phyloP scores from a whole-genome alignment of 1,140 invertebrate species.

The Drosophila cardini region DNA sequence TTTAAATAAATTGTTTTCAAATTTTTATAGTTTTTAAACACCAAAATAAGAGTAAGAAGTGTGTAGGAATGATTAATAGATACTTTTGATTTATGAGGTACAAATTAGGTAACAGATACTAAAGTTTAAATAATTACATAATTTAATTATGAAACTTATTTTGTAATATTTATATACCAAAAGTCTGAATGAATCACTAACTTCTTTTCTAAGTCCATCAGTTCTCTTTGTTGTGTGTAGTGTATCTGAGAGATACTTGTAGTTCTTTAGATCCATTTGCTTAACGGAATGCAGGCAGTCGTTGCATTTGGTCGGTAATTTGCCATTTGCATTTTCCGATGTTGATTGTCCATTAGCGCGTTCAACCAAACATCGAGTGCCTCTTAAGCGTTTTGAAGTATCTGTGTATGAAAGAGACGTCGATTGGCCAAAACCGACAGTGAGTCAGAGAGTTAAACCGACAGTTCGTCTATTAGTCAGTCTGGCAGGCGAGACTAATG shows the following conservation, averaged over 20 bases:
- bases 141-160: too few relatives aligned
- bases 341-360: constrained; percentile 54
- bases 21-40: too few relatives aligned
- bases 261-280: not conserved
- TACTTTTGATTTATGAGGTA: too few relatives aligned
- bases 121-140: too few relatives aligned
- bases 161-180: too few relatives aligned
- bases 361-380: constrained; percentile 34
- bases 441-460: not conserved
- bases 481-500: constrained; percentile 54
- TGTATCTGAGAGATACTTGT: not conserved
- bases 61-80: too few relatives aligned
- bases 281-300: constrained; percentile 31
- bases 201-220: not conserved
- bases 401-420: constrained; percentile 47
- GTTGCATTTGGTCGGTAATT: constrained; percentile 45
- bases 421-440: constrained; percentile 44
- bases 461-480: not conserved
- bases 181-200: too few relatives aligned
- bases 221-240: not conserved
- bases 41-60: too few relatives aligned
- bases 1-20: too few relatives aligned
- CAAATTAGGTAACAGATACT: too few relatives aligned
- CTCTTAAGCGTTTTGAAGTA: constrained; percentile 25
- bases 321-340: constrained; percentile 43